Evolutionary conservation across 2,888 invertebrate genomes (phyloP), one percentile per base, ranked within the genome.

Genomic region (Theretra japonica): DNA sequence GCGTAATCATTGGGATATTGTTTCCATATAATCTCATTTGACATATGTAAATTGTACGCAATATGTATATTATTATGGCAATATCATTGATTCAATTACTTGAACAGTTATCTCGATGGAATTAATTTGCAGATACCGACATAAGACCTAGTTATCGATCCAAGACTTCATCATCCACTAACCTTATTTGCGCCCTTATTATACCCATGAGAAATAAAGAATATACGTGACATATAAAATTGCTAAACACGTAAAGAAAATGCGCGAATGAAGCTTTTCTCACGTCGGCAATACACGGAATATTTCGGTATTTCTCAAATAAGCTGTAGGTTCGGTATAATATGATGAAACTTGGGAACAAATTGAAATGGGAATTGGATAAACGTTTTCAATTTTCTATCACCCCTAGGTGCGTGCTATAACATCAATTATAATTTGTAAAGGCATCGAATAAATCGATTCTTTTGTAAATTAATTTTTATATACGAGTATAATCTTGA

Each of bases 281-380:
- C n/a, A 11, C 6, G 28, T 28, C 57, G 4, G 25, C 1, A 21
- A 30, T 6, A 8, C 7, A 11, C 4, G n/a, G 33, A 41, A 62
- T 62, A 41, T 62, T 62, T 62, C 62, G 3, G 30, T 21, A 41
- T 33, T n/a, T 60, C 30, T 60, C n/a, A 30, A 41, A 62, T 33
- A 30, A 60, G n/a, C 28, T 2, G 30, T 19, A 62, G n/a, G n/a
- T 41, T 21, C 21, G 21, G 21, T 41, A 33, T 8, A 8, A 41
- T n/a, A 15, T 21, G 33, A 33, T 33, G 15, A 21, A 21, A 62
- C 41, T 62, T 15, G 19, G 33, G 4, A 62, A 21, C 21, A 41
- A 33, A 62, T 62, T 62, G 33, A 41, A 62, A 41, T 23, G 21
- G 15, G 41, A 23, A 65, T 65, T 65, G 41, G 23, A 65, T 65